A percentile compares a stretch with the other conserved stretches of the same genome.
Evolutionary conservation across 2,113 vertebrate species (phyloP).

Genomic region (Chunga burmeisteri): DNA sequence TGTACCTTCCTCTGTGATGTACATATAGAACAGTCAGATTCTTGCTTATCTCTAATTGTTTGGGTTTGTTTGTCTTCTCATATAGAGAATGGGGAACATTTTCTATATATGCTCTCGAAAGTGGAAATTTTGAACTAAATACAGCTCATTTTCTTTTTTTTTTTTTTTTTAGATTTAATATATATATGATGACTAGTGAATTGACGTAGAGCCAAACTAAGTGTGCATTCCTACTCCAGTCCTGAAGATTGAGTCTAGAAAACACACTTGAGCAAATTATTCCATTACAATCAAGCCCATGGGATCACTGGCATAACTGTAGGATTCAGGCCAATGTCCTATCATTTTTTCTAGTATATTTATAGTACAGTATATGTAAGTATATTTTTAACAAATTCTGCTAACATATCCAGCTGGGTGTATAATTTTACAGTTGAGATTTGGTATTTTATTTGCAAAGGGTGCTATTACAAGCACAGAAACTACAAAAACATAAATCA

Average conservation of each 20-base stretch:
- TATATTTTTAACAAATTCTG: neutral
- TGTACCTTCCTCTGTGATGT: neutral
- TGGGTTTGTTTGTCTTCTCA: neutral
- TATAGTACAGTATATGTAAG: neutral
- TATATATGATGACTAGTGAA: neutral
- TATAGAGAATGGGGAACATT: neutral
- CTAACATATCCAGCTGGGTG: neutral
- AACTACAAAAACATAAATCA: neutral
- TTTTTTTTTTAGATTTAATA: too few relatives aligned
- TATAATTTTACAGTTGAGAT: neutral
- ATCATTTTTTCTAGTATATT: neutral
- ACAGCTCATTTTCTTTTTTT: neutral
- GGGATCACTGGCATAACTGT: neutral
- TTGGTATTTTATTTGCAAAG: neutral
- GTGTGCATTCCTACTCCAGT: neutral
- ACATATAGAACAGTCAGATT: neutral
- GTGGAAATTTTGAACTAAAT: neutral
- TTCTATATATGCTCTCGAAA: neutral
- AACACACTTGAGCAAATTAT: neutral
- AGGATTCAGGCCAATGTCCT: neutral
- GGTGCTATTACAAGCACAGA: neutral
- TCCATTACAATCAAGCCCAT: neutral
- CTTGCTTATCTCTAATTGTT: neutral
- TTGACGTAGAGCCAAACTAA: neutral
- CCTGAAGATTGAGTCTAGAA: neutral